Percentiles rank a stretch among this genome's conserved stretches.
Evolutionary conservation across 1,140 invertebrate genomes (phyloP).

Genomic region (Drosophila quadrilineata): DNA sequence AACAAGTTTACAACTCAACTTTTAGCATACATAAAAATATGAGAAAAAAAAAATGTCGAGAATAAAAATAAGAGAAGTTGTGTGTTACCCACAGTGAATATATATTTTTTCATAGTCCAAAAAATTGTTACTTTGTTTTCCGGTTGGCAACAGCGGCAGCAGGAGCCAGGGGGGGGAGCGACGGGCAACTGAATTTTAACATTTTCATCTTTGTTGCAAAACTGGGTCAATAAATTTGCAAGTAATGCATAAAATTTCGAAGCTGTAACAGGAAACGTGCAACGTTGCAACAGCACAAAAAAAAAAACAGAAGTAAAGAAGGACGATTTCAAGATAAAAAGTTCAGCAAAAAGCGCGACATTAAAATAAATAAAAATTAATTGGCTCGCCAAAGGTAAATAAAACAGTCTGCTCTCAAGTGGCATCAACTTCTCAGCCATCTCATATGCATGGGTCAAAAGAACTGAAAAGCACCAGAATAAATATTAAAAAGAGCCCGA

Average conservation of each 20-base stretch:
- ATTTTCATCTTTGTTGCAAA: slow-evolving; percentile 45
- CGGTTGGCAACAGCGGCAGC: background rate
- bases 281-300: slow-evolving; percentile 4
- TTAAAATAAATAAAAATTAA: slow-evolving; percentile 60
- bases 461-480: background rate
- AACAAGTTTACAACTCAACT: slow-evolving; percentile 27
- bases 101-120: slow-evolving; percentile 22
- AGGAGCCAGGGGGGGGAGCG: background rate
- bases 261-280: slow-evolving; percentile 13
- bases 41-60: background rate
- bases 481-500: slow-evolving; percentile 20
- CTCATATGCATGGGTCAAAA: slow-evolving; percentile 7
- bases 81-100: slow-evolving; percentile 3
- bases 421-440: too few species aligned
- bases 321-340: background rate
- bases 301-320: too few species aligned
- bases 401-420: slow-evolving; percentile 41
- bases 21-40: slow-evolving; percentile 24
- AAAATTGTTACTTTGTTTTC: slow-evolving; percentile 44
- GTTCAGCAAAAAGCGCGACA: slow-evolving; percentile 17
- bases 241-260: slow-evolving; percentile 44
- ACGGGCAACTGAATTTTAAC: slow-evolving; percentile 32
- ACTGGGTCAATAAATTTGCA: slow-evolving; percentile 51
- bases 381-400: slow-evolving; percentile 44
- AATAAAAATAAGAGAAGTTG: background rate